Evolutionary conservation across 2,797 vertebrate species (phyloP), one percentile per base, ranked within the genome.

Genomic region (Glyptemys insculpta): DNA sequence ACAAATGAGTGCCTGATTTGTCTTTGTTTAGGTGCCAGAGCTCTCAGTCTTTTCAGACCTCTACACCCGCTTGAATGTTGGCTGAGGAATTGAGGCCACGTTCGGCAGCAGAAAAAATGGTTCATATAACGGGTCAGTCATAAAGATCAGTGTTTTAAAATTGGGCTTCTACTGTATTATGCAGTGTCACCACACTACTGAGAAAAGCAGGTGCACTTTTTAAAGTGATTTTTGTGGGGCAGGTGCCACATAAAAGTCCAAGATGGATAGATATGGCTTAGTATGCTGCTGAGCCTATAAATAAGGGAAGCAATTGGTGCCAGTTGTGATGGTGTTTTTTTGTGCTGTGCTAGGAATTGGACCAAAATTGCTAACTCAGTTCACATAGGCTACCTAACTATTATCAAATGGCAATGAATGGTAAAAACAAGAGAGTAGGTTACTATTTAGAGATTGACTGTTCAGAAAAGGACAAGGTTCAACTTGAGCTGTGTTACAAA

Each of bases 251-350:
- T 76, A 79, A 95, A 68, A 68, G 56, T 21, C 83, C 96, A 96
- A 31, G 74, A 78, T 27, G 44, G 44, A 49, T 49, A 49, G 74
- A 31, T 18, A 78, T 14, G 27, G 47, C 96, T 97, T 96, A 97
- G 96, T 95, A 96, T 96, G 95, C 95, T 95, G 8, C 76, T 37
- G 92, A 92, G 95, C 93, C 94, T 95, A 97, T 96, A 97, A 97
- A 97, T 97, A 97, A 96, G 91, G 8, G 86, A 89, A 76, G 82
- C 88, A 97, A 81, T 79, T 62, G 91, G 81, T 89, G 92, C 91
- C 96, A 97, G 87, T 27, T 85, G 84, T 92, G 96, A 96, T 95
- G 96, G 90, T 49, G 82, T 56, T 94, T 68, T 74, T 96, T 92
- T 97, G 92, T 94, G 94, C 94, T 96, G 94, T 92, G 93, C 94